phyloP scores from a whole-genome alignment of 2,113 vertebrate species.

The Suncus etruscus region DNA sequence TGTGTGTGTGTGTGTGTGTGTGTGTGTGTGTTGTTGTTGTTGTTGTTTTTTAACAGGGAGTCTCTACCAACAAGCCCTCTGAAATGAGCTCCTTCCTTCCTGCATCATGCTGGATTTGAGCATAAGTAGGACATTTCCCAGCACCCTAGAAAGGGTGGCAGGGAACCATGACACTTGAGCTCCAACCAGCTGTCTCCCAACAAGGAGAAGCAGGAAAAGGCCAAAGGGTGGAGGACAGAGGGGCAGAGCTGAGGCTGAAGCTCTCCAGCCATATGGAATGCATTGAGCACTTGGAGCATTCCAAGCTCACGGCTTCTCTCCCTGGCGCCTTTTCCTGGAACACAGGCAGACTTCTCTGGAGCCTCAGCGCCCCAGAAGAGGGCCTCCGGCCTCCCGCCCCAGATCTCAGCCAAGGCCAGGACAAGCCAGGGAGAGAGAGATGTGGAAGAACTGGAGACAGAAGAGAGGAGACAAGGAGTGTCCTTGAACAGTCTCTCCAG shows the following conservation, averaged over 20 bases:
- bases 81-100: not conserved
- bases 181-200: not conserved
- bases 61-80: not conserved
- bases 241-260: not conserved
- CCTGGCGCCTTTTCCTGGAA: constrained; percentile 11
- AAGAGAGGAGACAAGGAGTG: not conserved
- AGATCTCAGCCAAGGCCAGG: not conserved
- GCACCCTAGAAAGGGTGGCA: too few species aligned
- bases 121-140: not conserved
- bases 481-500: not conserved
- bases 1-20: too few species aligned
- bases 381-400: fast-evolving
- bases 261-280: constrained; percentile 56
- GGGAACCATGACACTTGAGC: too few species aligned
- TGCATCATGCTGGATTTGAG: not conserved
- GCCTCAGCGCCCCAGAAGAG: not conserved
- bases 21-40: too few species aligned
- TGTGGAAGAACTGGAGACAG: not conserved
- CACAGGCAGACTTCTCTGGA: not conserved
- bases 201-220: not conserved
- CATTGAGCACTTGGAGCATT: not conserved
- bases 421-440: fast-evolving
- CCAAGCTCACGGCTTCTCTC: not conserved
- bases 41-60: not conserved
- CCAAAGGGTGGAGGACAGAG: not conserved